Conservation (phyloP, 2,113 vertebrate genomes). For the Trinectes maculatus region DNA sequence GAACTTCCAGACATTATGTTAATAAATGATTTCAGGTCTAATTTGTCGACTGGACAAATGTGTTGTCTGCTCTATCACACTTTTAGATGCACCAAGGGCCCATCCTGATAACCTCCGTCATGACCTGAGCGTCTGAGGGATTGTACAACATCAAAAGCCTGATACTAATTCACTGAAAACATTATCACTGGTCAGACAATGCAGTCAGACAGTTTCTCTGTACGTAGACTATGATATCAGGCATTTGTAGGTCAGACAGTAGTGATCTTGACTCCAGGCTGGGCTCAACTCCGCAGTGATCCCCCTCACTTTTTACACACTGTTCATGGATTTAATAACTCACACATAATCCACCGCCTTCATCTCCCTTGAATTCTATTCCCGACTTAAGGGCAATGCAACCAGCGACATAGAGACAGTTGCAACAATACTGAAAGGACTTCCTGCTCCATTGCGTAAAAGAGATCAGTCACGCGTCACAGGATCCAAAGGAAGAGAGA, state of each 20-base stretch:
- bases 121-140: slow-evolving; percentile 69
- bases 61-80: slow-evolving; percentile 83
- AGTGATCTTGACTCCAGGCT: neutral
- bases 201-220: too few species aligned
- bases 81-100: slow-evolving; percentile 84
- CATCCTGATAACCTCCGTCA: slow-evolving; percentile 85
- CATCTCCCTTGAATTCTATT: slow-evolving; percentile 8
- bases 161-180: too few species aligned
- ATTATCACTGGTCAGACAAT: too few species aligned
- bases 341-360: slow-evolving; percentile 29
- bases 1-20: slow-evolving; percentile 91
- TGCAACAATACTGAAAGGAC: neutral
- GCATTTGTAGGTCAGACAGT: too few species aligned
- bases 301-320: slow-evolving; percentile 28
- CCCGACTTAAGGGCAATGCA: neutral
- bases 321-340: slow-evolving; percentile 30
- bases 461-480: too few species aligned
- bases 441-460: too few species aligned
- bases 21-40: slow-evolving; percentile 90
- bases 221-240: too few species aligned
- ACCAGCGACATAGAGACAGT: slow-evolving; percentile 17
- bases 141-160: too few species aligned
- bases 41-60: slow-evolving; percentile 88
- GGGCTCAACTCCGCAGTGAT: neutral
- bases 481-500: neutral